Evolutionary conservation across 2,888 invertebrate species (phyloP).

Genomic region (Erebia epiphron): DNA sequence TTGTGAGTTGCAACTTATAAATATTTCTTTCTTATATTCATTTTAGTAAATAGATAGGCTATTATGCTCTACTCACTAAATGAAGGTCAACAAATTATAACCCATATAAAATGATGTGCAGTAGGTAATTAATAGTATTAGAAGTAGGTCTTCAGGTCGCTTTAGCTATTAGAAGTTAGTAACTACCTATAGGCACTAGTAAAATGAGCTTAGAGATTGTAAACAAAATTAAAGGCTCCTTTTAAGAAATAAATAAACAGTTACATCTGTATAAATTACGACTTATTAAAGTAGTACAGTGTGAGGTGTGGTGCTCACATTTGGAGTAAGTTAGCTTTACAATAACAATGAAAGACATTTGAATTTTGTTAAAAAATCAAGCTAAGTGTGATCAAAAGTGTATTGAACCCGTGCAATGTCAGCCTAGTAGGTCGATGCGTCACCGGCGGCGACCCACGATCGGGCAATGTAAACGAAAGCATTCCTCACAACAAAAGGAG

Average conservation of each 20-base stretch:
- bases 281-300: neutral
- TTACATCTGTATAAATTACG: neutral
- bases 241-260: neutral
- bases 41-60: too few species aligned
- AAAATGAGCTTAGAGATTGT: neutral
- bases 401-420: constrained; percentile 73
- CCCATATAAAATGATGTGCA: constrained; percentile 10
- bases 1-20: too few species aligned
- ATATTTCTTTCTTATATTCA: too few species aligned
- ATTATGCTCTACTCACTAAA: neutral
- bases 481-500: constrained; percentile 70
- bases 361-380: constrained; percentile 24
- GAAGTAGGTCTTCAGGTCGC: constrained; percentile 36
- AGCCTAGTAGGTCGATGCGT: constrained; percentile 71
- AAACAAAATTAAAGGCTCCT: neutral
- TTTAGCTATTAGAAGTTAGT: neutral
- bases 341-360: constrained; percentile 13
- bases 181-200: neutral
- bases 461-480: constrained; percentile 61
- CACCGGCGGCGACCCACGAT: constrained; percentile 55
- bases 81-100: constrained; percentile 28
- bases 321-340: neutral
- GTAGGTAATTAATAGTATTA: constrained; percentile 14
- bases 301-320: neutral
- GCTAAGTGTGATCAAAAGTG: constrained; percentile 55